Percentiles rank a stretch among this genome's conserved stretches.
phyloP scores from a whole-genome alignment of 2,113 vertebrate species.

The Muntiacus muntjak region DNA sequence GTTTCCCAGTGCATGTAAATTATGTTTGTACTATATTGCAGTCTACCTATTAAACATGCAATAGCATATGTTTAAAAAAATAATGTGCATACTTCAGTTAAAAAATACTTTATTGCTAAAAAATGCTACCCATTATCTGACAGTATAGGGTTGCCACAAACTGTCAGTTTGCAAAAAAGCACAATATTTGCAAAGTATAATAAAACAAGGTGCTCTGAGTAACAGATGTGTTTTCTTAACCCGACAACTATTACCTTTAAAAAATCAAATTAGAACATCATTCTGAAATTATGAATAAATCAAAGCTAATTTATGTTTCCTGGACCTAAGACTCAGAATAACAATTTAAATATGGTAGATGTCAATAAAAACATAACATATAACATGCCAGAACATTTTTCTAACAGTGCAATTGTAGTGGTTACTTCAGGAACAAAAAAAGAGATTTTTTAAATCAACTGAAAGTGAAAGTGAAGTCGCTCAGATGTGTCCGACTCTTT shows the following conservation, averaged over 20 bases:
- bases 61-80: not conserved
- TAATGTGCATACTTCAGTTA: not conserved
- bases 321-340: not conserved
- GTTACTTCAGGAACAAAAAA: not conserved
- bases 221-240: not conserved
- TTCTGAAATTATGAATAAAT: conserved; percentile 14
- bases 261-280: not conserved
- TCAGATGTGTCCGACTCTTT: not conserved
- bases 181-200: not conserved
- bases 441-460: not conserved
- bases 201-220: not conserved
- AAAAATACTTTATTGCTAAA: not conserved
- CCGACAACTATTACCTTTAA: not conserved
- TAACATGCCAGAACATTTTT: not conserved
- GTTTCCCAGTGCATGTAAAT: not conserved
- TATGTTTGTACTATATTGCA: not conserved
- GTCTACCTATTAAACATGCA: not conserved
- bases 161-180: not conserved
- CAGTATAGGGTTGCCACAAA: not conserved
- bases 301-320: conserved; percentile 12
- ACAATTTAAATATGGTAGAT: not conserved
- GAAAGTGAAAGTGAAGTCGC: not conserved
- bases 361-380: not conserved
- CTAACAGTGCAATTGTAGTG: not conserved
- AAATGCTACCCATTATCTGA: not conserved